phyloP scores from a whole-genome alignment of 2,888 invertebrate genomes.

The Eupithecia inturbata region DNA sequence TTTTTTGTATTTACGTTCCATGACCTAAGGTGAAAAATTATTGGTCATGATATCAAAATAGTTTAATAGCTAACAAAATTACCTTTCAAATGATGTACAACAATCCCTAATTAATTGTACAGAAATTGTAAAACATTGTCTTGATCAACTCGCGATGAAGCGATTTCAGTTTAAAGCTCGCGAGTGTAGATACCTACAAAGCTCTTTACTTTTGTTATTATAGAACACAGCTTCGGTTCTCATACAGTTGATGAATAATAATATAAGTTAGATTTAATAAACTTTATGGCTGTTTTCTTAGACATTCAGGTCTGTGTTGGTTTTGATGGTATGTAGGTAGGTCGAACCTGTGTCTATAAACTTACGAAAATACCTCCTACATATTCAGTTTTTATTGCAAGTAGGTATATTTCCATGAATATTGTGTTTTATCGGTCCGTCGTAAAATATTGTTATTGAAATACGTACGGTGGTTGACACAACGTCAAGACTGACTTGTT shows the following conservation, averaged over 20 bases:
- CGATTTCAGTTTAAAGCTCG: too few species aligned
- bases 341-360: not conserved
- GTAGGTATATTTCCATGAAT: not conserved
- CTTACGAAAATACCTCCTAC: not conserved
- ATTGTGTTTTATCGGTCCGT: constrained; percentile 15
- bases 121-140: too few species aligned
- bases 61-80: too few species aligned
- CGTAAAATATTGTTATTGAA: constrained; percentile 30
- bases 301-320: too few species aligned
- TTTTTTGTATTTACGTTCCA: too few species aligned
- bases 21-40: too few species aligned
- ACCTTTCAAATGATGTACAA: too few species aligned
- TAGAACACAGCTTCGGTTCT: not conserved
- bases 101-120: too few species aligned
- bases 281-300: not conserved
- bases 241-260: not conserved
- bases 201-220: not conserved
- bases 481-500: constrained; percentile 3
- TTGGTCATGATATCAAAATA: too few species aligned
- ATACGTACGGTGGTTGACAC: constrained; percentile 17
- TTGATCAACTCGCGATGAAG: too few species aligned
- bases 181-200: not conserved
- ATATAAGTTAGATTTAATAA: not conserved
- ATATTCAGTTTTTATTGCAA: not conserved
- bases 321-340: not conserved